Conservation (phyloP, 2,797 vertebrate genomes). For the Paramormyrops hopkinsi region DNA sequence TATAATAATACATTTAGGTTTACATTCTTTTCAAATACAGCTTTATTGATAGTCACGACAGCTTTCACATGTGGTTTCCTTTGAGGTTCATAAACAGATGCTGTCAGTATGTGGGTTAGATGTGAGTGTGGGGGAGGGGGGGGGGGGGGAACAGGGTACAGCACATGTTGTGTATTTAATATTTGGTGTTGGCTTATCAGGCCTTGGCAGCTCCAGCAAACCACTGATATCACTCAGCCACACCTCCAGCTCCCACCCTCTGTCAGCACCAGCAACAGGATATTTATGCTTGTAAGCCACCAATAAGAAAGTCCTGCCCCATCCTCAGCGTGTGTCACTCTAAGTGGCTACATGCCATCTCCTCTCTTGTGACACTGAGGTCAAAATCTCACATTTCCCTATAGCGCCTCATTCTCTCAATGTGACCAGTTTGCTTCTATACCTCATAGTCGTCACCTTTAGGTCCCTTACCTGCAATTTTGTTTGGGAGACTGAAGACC, state of each 20-base stretch:
- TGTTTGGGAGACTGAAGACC: neutral
- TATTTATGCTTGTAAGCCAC: neutral
- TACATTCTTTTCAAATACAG: neutral
- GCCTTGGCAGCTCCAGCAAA: neutral
- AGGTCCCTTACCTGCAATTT: neutral
- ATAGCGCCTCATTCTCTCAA: neutral
- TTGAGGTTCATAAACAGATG: neutral
- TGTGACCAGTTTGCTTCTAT: neutral
- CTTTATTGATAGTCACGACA: neutral
- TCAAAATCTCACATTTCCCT: neutral
- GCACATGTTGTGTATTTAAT: neutral
- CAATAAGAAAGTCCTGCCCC: neutral
- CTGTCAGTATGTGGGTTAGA: neutral
- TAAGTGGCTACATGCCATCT: neutral
- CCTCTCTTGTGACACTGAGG: neutral
- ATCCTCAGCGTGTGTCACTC: neutral
- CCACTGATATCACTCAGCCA: neutral
- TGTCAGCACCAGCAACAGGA: neutral
- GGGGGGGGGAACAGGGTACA: neutral
- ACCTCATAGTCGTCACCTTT: neutral
- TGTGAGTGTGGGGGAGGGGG: neutral
- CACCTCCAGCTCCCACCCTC: neutral
- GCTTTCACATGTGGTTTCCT: neutral
- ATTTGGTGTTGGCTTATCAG: neutral
- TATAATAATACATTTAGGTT: neutral